Percentiles rank a stretch among this genome's conserved stretches.
Evolutionary conservation across 2,797 vertebrate genomes (phyloP).

Genomic region (Rhyacichthys aspro): DNA sequence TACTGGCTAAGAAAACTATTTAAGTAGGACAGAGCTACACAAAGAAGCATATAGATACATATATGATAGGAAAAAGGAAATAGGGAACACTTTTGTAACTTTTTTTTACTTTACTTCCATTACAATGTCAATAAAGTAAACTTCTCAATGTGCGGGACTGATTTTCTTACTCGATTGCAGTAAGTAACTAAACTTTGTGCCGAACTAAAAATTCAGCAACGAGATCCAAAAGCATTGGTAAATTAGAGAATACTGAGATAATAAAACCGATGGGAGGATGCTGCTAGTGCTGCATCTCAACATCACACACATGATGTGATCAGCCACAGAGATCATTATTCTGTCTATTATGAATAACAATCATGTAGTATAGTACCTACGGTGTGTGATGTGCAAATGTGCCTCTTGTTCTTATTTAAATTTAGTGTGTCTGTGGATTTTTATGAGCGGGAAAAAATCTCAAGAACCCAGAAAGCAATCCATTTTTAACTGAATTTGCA

Average conservation of each 20-base stretch:
- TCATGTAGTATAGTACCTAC: background rate
- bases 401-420: constrained; percentile 11
- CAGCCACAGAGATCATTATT: constrained; percentile 13
- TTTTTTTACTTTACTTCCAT: too few relatives aligned
- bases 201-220: constrained; percentile 16
- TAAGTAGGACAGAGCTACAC: background rate
- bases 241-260: too few relatives aligned
- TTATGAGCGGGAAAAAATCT: background rate
- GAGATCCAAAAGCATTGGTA: too few relatives aligned
- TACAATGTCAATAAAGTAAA: background rate
- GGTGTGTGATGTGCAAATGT: constrained; percentile 10
- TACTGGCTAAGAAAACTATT: too few relatives aligned
- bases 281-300: background rate
- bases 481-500: background rate
- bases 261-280: background rate
- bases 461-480: background rate
- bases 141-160: constrained; percentile 5
- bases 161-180: constrained; percentile 18
- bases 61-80: background rate
- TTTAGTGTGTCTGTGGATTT: background rate
- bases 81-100: too few relatives aligned
- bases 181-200: background rate
- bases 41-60: background rate
- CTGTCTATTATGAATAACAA: constrained; percentile 1
- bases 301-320: constrained; percentile 5